Percentiles rank a stretch among this genome's conserved stretches.
These are phyloP conservation scores for Phoxinus dragarum DNA, from an alignment of 2,797 vertebrate species.

Conservation along the genomic window DNA sequence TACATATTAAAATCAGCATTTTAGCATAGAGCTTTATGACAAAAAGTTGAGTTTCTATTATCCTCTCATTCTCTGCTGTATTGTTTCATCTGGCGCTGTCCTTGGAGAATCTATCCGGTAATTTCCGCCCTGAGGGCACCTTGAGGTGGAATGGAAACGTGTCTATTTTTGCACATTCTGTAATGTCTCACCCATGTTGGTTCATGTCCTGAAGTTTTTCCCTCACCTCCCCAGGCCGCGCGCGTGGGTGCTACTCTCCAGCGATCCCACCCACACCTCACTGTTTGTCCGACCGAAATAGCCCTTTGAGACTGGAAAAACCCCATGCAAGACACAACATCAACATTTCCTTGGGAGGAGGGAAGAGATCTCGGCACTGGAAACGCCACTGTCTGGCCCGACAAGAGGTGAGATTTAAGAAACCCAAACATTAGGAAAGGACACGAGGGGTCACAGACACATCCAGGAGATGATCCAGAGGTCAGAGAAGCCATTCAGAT, in stretches of 20 bases:
- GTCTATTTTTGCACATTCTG: conserved; percentile 66
- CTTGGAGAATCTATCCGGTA: conserved; percentile 39
- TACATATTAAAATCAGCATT: not conserved
- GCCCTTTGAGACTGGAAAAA: conserved; percentile 79
- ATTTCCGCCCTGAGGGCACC: conserved; percentile 49
- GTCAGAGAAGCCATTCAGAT: not conserved
- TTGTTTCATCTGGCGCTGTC: conserved; percentile 51
- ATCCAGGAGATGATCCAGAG: not conserved
- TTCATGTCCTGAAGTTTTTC: conserved; percentile 74
- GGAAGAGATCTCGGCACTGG: conserved; percentile 70
- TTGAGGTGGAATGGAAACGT: conserved; percentile 67
- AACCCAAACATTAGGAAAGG: not conserved
- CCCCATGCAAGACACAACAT: conserved; percentile 71
- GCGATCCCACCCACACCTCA: conserved; percentile 74
- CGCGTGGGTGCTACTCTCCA: conserved; percentile 53
- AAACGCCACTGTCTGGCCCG: conserved; percentile 53
- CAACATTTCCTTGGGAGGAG: conserved; percentile 61
- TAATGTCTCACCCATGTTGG: conserved; percentile 63
- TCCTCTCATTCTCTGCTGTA: conserved; percentile 31
- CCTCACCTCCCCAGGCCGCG: conserved; percentile 31
- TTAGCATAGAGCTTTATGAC: not conserved
- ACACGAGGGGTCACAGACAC: conserved; percentile 1
- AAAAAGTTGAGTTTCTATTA: not conserved
- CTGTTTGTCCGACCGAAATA: conserved; percentile 83
- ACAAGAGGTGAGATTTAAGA: conserved; percentile 15